phyloP scores from a whole-genome alignment of 2,888 invertebrate genomes.

The Apodemia zela region DNA sequence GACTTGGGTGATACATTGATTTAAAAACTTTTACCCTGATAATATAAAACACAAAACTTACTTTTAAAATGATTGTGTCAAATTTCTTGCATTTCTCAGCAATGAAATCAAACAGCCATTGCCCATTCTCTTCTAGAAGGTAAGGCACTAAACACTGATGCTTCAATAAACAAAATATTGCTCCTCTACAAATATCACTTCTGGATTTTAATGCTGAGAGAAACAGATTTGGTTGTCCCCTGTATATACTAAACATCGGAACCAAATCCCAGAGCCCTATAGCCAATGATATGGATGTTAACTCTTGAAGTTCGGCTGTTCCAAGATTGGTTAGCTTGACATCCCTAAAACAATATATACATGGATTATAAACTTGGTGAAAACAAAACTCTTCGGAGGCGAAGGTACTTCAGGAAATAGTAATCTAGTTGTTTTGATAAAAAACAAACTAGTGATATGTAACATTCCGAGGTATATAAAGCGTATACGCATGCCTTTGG shows the following conservation, averaged over 20 bases:
- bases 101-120: slow-evolving; percentile 75
- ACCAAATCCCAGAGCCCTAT: slow-evolving; percentile 72
- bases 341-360: slow-evolving; percentile 48
- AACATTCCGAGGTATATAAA: no score
- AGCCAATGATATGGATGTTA: slow-evolving; percentile 55
- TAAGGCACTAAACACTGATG: slow-evolving; percentile 56
- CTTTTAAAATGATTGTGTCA: slow-evolving; percentile 78
- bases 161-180: slow-evolving; percentile 50
- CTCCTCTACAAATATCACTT: slow-evolving; percentile 57
- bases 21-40: no score
- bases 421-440: no score
- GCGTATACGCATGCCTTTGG: no score
- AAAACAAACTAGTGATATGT: no score
- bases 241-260: slow-evolving; percentile 59
- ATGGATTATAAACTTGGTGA: not conserved
- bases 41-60: slow-evolving; percentile 37
- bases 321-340: slow-evolving; percentile 53
- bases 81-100: slow-evolving; percentile 71
- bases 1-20: no score
- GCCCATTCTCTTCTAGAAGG: slow-evolving; percentile 64
- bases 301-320: slow-evolving; percentile 50
- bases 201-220: slow-evolving; percentile 50
- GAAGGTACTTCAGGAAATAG: no score
- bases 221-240: slow-evolving; percentile 56
- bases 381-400: not conserved